Evolutionary conservation across 2,797 vertebrate species (phyloP), one percentile per base, ranked within the genome.

Genomic region (Dipus sagitta): DNA sequence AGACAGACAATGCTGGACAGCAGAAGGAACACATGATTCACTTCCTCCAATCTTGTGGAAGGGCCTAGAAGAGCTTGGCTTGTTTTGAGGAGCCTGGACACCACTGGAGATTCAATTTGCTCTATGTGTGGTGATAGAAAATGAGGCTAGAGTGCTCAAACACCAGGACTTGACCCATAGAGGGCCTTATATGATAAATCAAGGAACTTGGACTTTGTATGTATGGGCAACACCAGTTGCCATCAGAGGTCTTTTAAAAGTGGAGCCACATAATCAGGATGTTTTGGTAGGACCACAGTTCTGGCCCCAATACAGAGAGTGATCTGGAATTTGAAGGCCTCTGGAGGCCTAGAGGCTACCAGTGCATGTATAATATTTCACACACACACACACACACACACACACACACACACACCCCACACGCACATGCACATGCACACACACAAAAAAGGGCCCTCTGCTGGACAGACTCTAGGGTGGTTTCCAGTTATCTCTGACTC

Each of bases 391-490:
- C 38, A 38, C 38, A 38, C 38, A 38, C 38, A 38, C 38, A 38
- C 38, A 38, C 38, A 38, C 38, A 38, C 38, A 38, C 38, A 72
- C 20, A 79, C 89, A n/a, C n/a, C n/a, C n/a, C 6, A 38, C 38
- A 38, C 38, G 6, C 38, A 38, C 38, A 38, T 6, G 6, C 38
- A 38, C 38, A 38, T 6, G 6, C 38, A 38, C 38, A 38, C 38
- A 72, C 20, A 79, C 96, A 91, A 64, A 89, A 67, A 95, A 92
- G 11, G 70, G 52, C 74, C 67, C 86, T 89, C 83, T 80, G 42
- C 64, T 84, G 80, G 88, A 60, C 42, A 88, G 62, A 72, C n/a
- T 86, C 68, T 64, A 87, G 30, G n/a, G 58, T 65, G 14, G 26
- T n/a, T 28, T 52, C n/a, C 38, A 74, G 4, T 62, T 77, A 83